Evolutionary conservation across 2,113 vertebrate genomes (phyloP), one percentile per base, ranked within the genome.

Genomic region (Anarhynchus alexandrinus): DNA sequence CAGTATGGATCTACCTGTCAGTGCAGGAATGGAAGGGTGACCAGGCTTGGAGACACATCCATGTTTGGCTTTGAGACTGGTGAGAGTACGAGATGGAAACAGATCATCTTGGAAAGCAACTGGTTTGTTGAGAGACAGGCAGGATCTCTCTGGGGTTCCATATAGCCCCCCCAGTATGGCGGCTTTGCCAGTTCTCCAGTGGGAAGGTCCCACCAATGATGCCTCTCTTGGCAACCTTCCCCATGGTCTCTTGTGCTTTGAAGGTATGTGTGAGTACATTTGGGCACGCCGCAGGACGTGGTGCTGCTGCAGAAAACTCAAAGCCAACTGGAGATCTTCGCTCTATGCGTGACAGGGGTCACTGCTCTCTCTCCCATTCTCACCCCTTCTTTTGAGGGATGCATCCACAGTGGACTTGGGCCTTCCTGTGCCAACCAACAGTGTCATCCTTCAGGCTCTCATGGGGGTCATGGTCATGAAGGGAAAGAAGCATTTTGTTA

Each of bases 31-130:
- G 22, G 40, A 16, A 83, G 36, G 36, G 10, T 52, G 40, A 4
- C 12, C 0, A 0, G 11, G 11, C 36, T 69, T 73, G 42, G 59
- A 74, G 59, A 12, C 3, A 1, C 4, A 6, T 45, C 62, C 18
- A 4, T 3, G 16, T 61, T 70, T 84, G 65, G 1, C 11, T 86
- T 51, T 18, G 20, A 86, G 18, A 26, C 34, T 36, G 42, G 15
- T 38, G 38, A 66, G 45, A 38, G 55, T 0, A 55, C 57, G 38
- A 65, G 78, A 15, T 54, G 58, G 81, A 54, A 64, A 79, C 4
- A 18, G 27, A 5, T 55, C 6, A 12, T 52, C 47, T 52, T 74
- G 43, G n/a, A 42, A 64, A 77, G 21, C 29, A 90, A 5, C 12
- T 51, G 14, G 21, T 57, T 67, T 47, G 19, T 52, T 65, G 47